Percentiles rank a stretch among this genome's conserved stretches.
Evolutionary conservation across 2,113 vertebrate genomes (phyloP).

Genomic region (Hoplias malabaricus): DNA sequence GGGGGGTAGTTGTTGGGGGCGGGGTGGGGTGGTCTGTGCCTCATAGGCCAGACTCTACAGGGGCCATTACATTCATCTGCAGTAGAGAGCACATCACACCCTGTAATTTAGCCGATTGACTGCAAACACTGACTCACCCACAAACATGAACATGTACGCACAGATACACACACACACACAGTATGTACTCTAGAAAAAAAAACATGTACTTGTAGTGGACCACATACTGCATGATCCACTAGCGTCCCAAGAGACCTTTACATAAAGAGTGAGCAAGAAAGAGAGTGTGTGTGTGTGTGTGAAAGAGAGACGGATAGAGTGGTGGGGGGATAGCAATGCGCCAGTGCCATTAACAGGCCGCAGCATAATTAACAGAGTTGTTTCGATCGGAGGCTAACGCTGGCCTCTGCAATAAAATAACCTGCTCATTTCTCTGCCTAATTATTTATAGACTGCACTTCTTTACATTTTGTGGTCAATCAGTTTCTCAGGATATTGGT

Average conservation of each 20-base stretch:
- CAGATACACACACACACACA: constrained; percentile 18
- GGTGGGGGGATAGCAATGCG: constrained; percentile 42
- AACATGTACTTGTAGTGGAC: constrained; percentile 54
- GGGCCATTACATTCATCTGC: constrained; percentile 68
- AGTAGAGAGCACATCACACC: constrained; percentile 74
- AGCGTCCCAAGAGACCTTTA: constrained; percentile 40
- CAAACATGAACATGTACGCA: constrained; percentile 31
- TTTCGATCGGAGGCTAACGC: constrained; percentile 60
- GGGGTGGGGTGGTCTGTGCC: constrained; percentile 53
- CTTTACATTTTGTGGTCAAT: constrained; percentile 72
- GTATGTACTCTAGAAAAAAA: constrained; percentile 51
- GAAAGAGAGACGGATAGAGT: constrained; percentile 27
- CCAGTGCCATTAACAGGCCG: constrained; percentile 61
- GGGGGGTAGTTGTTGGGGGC: constrained; percentile 35
- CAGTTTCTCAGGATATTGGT: constrained; percentile 72
- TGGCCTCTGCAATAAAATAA: constrained; percentile 64
- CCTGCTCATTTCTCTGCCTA: constrained; percentile 68
- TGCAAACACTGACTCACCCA: constrained; percentile 49
- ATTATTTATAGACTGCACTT: constrained; percentile 75
- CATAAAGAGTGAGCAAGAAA: constrained; percentile 14
- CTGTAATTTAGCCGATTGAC: constrained; percentile 73
- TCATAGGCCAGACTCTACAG: constrained; percentile 74
- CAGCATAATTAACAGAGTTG: constrained; percentile 69
- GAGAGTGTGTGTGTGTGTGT: constrained; percentile 37
- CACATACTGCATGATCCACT: constrained; percentile 55